Base-by-base conservation (phyloP, 2,113 vertebrate genomes). In the Pionites leucogaster region DNA sequence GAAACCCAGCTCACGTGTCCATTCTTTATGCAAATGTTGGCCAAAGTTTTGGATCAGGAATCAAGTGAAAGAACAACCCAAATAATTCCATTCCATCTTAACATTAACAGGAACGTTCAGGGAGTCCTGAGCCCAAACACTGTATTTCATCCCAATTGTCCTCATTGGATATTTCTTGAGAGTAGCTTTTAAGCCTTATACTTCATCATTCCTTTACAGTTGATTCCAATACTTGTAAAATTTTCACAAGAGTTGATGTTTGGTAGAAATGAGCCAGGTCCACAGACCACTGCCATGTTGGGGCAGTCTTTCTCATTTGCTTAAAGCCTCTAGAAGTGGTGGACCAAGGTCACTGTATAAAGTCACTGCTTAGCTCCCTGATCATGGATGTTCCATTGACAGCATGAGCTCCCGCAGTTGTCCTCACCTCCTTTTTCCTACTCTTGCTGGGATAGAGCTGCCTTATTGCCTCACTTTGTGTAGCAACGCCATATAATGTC, bases 371-470 rank as follows among this genome's bases (percentile, higher is more conserved):
- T 65, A 79, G 19, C 50, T 65, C 6, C 25, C 12, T 44, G 13
- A 39, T 46, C 44, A 11, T 13, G 27, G 19, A 3, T 86, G 13
- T 80, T 85, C 74, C 41, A 27, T 28, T 35, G 27, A 31, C 19
- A 60, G 4, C 17, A 11, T 11, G 15, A 79, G 12, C 7, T 57
- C 13, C 10, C 20, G 49, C 1, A 0, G 11, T 1, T 37, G 17
- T 5, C 24, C 28, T 79, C 42, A 41, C 7, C 24, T 87, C 14
- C 9, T 76, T 91, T 89, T 79, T 60, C 47, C 42, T 77, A 2
- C 4, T 62, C 20, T 18, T 91, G 4, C 44, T 49, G 35, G 13
- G 19, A 4, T 18, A 55, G 9, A 80, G 31, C 29, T 75, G 19
- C 10, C 13, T 75, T 72, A 57, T 39, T 86, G 20, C 27, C 20